Conservation (phyloP, 92 coral and sea anemone species). For the Pocillopora meandrina region DNA sequence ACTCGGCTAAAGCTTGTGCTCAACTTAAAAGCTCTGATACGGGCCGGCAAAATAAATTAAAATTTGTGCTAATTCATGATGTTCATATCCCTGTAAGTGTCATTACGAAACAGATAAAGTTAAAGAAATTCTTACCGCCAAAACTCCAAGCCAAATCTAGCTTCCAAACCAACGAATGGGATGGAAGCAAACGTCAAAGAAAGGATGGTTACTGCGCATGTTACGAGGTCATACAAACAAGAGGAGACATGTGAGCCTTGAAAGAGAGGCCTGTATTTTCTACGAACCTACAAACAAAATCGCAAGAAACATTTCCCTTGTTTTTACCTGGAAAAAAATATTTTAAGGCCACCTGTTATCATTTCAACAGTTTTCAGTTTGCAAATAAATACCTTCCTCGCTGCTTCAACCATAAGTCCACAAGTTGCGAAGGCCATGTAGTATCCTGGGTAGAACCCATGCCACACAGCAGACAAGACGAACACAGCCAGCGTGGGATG, state of each 20-base stretch:
- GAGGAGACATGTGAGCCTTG: slow-evolving; percentile 68
- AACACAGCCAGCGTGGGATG: slow-evolving; percentile 73
- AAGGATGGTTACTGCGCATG: slow-evolving; percentile 66
- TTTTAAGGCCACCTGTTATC: not conserved
- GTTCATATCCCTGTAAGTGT: too few species aligned
- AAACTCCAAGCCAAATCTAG: slow-evolving; percentile 64
- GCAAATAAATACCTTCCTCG: slow-evolving; percentile 63
- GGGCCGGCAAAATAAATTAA: too few species aligned
- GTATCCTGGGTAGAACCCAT: slow-evolving; percentile 96
- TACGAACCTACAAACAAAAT: slow-evolving; percentile 61
- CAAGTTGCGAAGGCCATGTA: slow-evolving; percentile 73
- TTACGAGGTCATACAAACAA: slow-evolving; percentile 77
- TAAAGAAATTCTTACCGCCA: slow-evolving; percentile 74
- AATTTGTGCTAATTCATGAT: too few species aligned
- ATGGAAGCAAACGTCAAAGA: slow-evolving; percentile 62
- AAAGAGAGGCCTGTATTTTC: slow-evolving; percentile 69
- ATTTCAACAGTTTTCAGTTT: not conserved
- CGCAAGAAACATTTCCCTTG: not conserved
- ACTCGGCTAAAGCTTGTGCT: too few species aligned
- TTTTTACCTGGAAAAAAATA: not conserved
- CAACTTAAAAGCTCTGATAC: too few species aligned
- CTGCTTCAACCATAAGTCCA: slow-evolving; percentile 77
- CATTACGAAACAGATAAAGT: not conserved
- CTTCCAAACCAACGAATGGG: slow-evolving; percentile 74
- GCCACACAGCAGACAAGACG: slow-evolving; percentile 86